Evolutionary conservation across 2,113 vertebrate genomes (phyloP), one percentile per base, ranked within the genome.

Genomic region (Shinisaurus crocodilurus): DNA sequence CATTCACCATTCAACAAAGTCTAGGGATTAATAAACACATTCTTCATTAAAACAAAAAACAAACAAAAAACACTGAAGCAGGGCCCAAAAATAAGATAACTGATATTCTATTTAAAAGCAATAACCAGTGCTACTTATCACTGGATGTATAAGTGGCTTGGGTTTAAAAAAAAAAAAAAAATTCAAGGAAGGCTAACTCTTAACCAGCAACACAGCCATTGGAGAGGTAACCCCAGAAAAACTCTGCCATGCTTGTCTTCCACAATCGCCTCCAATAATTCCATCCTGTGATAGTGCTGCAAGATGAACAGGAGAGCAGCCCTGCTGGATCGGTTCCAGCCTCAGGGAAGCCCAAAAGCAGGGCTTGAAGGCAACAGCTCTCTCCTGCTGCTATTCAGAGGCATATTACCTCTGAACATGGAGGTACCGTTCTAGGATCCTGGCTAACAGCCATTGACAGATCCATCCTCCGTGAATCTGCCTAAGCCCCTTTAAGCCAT

Each of bases 11-110:
- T 57, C 32, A 7, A 86, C 43, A 88, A 88, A 88, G 83, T 89
- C 15, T 23, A 76, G 76, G 93, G 90, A 92, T 95, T 95, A 92
- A 94, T 89, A 87, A 93, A 83, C 0, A 80, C 91, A 88, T 84
- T 76, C 43, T 91, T 91, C 92, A 0, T 82, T n/a, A n/a, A 94
- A 88, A 92, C 75, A 20, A 63, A 20, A 63, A n/a, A n/a, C n/a
- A n/a, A n/a, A n/a, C n/a, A n/a, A n/a, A n/a, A n/a, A n/a, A n/a
- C n/a, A n/a, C n/a, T 94, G 95, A 85, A 83, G 76, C 34, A 6
- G 15, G 77, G 86, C 84, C 90, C 80, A 92, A 93, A 93, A 94
- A 37, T 25, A 5, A 72, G 67, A 92, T 90, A 92, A 70, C 72
- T 85, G 12, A 75, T 23, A 72, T 82, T 82, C 18, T 93, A 90